Evolutionary conservation across 2,113 vertebrate genomes (phyloP).

Genomic region (Clarias gariepinus): DNA sequence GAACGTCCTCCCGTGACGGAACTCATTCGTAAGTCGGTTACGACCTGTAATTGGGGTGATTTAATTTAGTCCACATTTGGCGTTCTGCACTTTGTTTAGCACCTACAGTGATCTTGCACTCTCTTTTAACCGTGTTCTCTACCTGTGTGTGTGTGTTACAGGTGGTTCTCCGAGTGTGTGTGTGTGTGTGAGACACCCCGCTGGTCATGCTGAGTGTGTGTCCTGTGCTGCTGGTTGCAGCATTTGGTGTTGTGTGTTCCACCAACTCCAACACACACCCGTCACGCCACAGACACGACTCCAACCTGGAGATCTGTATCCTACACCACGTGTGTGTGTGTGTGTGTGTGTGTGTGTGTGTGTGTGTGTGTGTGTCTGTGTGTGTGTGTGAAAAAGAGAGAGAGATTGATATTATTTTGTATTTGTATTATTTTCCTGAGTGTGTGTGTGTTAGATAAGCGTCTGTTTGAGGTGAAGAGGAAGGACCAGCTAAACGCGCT

Average conservation of each 20-base stretch:
- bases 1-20: too few species aligned
- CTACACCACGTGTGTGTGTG: constrained; percentile 54
- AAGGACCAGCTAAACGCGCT: constrained; percentile 93
- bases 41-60: too few species aligned
- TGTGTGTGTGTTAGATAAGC: constrained; percentile 81
- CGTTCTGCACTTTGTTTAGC: too few species aligned
- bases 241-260: constrained; percentile 62
- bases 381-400: neutral
- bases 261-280: constrained; percentile 69
- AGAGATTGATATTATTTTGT: neutral
- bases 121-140: neutral
- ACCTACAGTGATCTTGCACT: neutral
- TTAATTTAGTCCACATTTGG: too few species aligned
- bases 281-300: constrained; percentile 76
- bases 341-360: neutral
- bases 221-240: constrained; percentile 69
- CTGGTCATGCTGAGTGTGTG: constrained; percentile 78
- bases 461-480: constrained; percentile 95
- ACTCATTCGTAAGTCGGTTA: too few species aligned
- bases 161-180: constrained; percentile 46
- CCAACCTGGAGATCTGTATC: constrained; percentile 97
- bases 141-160: constrained; percentile 10
- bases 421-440: constrained; percentile 36
- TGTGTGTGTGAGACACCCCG: constrained; percentile 53
- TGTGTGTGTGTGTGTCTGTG: neutral